A percentile compares a stretch with the other conserved stretches of the same genome.
Conservation (phyloP, 1,140 invertebrate species). For the Xylocopa sonorina region DNA sequence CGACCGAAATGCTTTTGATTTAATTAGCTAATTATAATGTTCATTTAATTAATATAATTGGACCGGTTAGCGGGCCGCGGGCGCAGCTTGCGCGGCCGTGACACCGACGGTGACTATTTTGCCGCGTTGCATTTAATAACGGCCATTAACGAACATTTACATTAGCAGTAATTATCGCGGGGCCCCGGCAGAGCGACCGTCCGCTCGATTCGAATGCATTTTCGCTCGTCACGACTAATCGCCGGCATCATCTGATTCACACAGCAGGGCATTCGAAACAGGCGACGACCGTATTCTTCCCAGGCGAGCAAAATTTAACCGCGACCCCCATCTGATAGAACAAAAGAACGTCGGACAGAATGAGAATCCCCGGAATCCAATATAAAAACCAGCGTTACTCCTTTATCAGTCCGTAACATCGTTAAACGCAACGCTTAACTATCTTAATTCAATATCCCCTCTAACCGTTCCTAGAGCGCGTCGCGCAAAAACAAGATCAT, state of each 20-base stretch:
- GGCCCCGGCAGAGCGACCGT: conserved; percentile 27
- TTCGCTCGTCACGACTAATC: conserved; percentile 50
- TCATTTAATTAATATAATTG: conserved; percentile 77
- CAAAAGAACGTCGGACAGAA: background rate
- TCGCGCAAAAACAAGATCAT: conserved; percentile 6
- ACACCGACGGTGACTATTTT: conserved; percentile 64
- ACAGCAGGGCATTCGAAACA: background rate
- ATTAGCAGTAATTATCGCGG: conserved; percentile 77
- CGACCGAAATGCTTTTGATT: conserved; percentile 64
- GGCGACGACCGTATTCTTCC: no score
- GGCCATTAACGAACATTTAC: conserved; percentile 80
- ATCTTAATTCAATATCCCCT: background rate
- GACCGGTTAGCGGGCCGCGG: conserved; percentile 69
- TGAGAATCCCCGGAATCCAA: background rate
- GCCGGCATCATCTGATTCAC: conserved; percentile 1
- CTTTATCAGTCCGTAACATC: conserved; percentile 7
- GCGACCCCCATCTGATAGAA: no score
- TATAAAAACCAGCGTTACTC: background rate
- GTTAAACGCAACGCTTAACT: background rate
- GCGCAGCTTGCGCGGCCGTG: conserved; percentile 57
- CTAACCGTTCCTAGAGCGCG: no score
- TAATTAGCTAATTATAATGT: conserved; percentile 73
- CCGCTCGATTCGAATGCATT: conserved; percentile 56
- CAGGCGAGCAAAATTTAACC: background rate
- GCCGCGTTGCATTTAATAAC: conserved; percentile 79